These are phyloP conservation scores for Syritta pipiens DNA, from an alignment of 2,888 invertebrate genomes.

Conservation along the genomic window DNA sequence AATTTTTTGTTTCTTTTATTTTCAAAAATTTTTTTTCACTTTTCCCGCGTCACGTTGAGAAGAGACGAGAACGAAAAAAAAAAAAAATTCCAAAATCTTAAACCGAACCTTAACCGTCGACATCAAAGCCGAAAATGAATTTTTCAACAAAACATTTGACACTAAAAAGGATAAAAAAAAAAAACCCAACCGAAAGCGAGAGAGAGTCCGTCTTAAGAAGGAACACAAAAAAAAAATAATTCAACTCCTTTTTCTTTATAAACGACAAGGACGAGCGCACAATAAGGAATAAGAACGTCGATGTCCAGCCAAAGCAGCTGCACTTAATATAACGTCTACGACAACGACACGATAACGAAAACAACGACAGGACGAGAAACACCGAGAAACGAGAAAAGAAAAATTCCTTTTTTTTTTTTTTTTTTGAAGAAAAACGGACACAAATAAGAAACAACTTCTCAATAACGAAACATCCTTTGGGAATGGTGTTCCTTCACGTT, in stretches of 20 bases:
- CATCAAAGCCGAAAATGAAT: slow-evolving; percentile 50
- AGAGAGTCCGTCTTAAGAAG: slow-evolving; percentile 36
- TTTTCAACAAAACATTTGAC: neutral
- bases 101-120: slow-evolving; percentile 40
- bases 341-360: slow-evolving; percentile 12
- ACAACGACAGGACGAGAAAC: neutral
- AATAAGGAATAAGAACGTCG: slow-evolving; percentile 45
- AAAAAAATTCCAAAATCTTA: neutral
- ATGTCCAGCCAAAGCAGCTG: neutral
- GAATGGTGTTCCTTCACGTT: slow-evolving; percentile 77
- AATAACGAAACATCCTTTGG: slow-evolving; percentile 74
- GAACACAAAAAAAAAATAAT: too few relatives aligned
- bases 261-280: slow-evolving; percentile 43
- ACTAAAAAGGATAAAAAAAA: neutral
- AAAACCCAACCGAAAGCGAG: neutral
- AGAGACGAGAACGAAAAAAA: too few relatives aligned
- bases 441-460: slow-evolving; percentile 15
- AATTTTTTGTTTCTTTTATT: slow-evolving; percentile 4
- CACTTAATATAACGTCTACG: neutral
- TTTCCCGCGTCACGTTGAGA: neutral
- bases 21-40: slow-evolving; percentile 18
- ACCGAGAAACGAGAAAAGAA: neutral
- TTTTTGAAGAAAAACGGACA: too few relatives aligned
- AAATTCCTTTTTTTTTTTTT: neutral
- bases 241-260: too few relatives aligned